These are phyloP conservation scores for Anolis sagrei DNA, from an alignment of 2,113 vertebrate species.

Conservation along the genomic window DNA sequence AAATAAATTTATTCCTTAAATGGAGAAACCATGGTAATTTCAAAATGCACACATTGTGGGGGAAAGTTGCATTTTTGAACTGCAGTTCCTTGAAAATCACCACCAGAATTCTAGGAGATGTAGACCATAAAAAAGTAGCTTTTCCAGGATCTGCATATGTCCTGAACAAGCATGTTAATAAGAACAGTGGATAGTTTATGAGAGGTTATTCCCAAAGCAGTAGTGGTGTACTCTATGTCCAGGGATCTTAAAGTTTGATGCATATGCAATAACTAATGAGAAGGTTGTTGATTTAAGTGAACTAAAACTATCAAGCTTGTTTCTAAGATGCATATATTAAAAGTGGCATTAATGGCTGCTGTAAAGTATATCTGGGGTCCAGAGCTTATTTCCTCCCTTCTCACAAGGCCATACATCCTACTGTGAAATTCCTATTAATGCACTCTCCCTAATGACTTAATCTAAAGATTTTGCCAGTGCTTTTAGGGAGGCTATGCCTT, in stretches of 20 bases:
- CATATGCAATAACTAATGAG: not conserved
- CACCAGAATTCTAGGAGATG: not conserved
- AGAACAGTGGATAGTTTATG: not conserved
- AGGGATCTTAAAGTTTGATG: not conserved
- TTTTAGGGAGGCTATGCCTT: conserved; percentile 38
- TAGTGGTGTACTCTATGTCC: not conserved
- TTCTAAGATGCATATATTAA: not conserved
- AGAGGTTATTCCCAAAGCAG: not conserved
- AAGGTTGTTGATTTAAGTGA: not conserved
- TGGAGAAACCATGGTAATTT: not conserved
- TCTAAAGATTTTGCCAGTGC: conserved; percentile 41
- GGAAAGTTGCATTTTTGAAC: not conserved
- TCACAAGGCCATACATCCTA: conserved; percentile 13
- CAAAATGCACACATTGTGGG: not conserved
- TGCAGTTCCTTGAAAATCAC: no score
- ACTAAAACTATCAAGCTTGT: not conserved
- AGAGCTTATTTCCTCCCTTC: not conserved
- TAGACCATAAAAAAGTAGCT: not conserved
- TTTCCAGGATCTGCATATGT: not conserved
- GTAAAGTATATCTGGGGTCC: conserved; percentile 1
- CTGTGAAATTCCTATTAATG: conserved; percentile 3
- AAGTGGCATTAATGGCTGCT: not conserved
- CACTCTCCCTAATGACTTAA: conserved; percentile 46
- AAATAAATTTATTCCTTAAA: not conserved
- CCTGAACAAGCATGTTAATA: not conserved